phyloP scores from a whole-genome alignment of 2,113 vertebrate genomes.

The Enhydra lutris region DNA sequence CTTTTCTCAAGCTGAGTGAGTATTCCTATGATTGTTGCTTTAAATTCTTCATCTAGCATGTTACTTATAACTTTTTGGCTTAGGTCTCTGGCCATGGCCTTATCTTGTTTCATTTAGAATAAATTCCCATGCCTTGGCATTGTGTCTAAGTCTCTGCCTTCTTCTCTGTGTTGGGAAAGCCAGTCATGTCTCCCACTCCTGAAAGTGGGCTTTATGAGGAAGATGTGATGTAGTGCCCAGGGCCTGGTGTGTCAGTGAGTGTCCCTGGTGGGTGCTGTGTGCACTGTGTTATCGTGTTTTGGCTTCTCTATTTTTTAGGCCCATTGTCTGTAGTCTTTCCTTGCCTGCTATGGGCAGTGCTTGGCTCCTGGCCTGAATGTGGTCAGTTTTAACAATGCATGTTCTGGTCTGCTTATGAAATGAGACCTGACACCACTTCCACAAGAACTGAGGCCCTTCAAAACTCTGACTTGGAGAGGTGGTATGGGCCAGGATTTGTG shows the following conservation, averaged over 20 bases:
- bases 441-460: background rate
- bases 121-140: background rate
- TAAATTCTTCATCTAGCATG: background rate
- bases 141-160: background rate
- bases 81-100: background rate
- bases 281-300: background rate
- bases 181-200: background rate
- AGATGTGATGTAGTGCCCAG: background rate
- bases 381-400: background rate
- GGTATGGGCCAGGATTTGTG: background rate
- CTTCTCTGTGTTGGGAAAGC: background rate
- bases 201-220: background rate
- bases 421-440: background rate
- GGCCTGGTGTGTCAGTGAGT: background rate
- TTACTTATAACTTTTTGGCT: background rate
- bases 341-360: background rate
- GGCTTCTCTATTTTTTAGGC: background rate
- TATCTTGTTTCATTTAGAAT: background rate
- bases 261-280: background rate
- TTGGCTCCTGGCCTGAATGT: background rate
- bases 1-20: background rate
- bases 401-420: background rate
- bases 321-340: background rate
- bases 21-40: background rate
- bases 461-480: background rate